These are phyloP conservation scores for Agapornis canus DNA, from an alignment of 2,797 vertebrate species.

Conservation along the genomic window DNA sequence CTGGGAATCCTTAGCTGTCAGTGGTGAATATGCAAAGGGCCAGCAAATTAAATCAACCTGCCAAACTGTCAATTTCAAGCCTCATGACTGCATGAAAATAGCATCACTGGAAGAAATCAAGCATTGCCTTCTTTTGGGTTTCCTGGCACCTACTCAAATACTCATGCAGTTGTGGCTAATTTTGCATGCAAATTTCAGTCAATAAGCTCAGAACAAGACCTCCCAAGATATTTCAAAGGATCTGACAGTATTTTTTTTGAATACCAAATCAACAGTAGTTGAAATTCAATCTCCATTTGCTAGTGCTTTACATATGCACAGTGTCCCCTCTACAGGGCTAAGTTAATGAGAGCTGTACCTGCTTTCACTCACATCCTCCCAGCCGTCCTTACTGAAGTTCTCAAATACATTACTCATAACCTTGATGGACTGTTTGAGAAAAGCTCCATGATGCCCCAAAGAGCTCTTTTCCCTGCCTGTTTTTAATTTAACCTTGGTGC, in stretches of 20 bases:
- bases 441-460: conserved; percentile 79
- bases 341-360: conserved; percentile 96
- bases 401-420: conserved; percentile 85
- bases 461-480: conserved; percentile 80
- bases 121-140: conserved; percentile 93
- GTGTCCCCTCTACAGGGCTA: conserved; percentile 88
- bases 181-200: conserved; percentile 99
- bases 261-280: conserved; percentile 98
- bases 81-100: conserved; percentile 97
- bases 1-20: conserved; percentile 94
- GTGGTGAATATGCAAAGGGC: conserved; percentile 98
- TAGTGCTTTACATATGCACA: conserved; percentile 93
- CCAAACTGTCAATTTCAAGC: conserved; percentile 99
- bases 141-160: conserved; percentile 96
- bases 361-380: conserved; percentile 94
- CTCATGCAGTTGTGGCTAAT: conserved; percentile 96
- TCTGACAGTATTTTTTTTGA: conserved; percentile 96
- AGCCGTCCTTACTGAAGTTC: conserved; percentile 92
- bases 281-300: conserved; percentile 99
- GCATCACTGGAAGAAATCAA: conserved; percentile 96
- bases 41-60: conserved; percentile 99
- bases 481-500: conserved; percentile 87
- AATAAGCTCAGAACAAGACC: conserved; percentile 99
- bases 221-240: conserved; percentile 99
- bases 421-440: conserved; percentile 90